Evolutionary conservation across 2,888 invertebrate genomes (phyloP), one percentile per base, ranked within the genome.

Genomic region (Baccha elongata): DNA sequence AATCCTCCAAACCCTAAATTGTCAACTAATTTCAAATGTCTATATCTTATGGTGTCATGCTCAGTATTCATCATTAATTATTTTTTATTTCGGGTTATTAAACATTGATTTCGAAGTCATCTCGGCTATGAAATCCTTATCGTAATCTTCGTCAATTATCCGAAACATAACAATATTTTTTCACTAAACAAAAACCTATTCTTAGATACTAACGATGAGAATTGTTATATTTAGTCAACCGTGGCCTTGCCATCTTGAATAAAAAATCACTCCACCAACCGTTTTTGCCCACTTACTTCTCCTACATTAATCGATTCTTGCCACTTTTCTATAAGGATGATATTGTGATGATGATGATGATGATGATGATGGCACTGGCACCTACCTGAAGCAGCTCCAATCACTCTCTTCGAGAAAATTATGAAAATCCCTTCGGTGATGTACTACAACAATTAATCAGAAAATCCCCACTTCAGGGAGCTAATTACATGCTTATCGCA

Each of bases 401-500:
- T 40, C 40, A 53, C 21, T 42, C 13, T 29, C 21, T 2, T 35
- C 19, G 4, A 29, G 23, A 64, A 80, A 75, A 65, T 74, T 68
- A 74, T 69, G 68, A 58, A 74, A 74, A 80, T 68, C 74, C 64
- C 42, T 69, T 69, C 37, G 52, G 55, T 69, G 68, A 64, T 69
- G 80, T 72, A 73, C 55, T 64, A 78, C 68, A 73, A 68, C 83
- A 73, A 73, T 78, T 78, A 83, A 83, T 83, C 78, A 83, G 50
- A 37, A 68, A 83, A 78, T 78, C 72, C 69, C 69, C 69, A 79
- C 80, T 80, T 74, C 80, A 44, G 64, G 74, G 74, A 78, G 78
- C 78, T 83, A 83, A 83, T 83, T 83, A 83, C 78, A 78, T 78
- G 83, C 83, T 83, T 78, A 83, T 83, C 83, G 68, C 68, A 68